Percentiles rank a stretch among this genome's conserved stretches.
Evolutionary conservation across 2,888 invertebrate genomes (phyloP).

Genomic region (Ectemnius lituratus): DNA sequence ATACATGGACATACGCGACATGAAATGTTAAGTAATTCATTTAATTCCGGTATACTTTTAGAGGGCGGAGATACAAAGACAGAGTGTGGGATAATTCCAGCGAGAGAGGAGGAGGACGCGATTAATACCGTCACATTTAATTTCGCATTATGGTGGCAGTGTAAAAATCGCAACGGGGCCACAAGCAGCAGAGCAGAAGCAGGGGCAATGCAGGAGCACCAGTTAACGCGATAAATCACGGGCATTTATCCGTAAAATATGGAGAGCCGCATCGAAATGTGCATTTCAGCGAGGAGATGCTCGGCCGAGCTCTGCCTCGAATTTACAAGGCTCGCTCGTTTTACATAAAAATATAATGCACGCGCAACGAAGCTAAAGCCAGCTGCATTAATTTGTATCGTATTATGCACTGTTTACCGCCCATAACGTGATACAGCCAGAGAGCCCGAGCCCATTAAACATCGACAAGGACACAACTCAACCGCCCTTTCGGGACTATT

Average conservation of each 20-base stretch:
- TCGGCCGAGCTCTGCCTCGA: not conserved
- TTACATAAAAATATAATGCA: slow-evolving; percentile 32
- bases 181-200: too few relatives aligned
- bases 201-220: not conserved
- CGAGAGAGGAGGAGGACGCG: not conserved
- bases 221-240: slow-evolving; percentile 42
- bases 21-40: too few relatives aligned
- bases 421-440: slow-evolving; percentile 42
- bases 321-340: slow-evolving; percentile 39
- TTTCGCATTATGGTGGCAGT: slow-evolving; percentile 35
- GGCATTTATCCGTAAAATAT: slow-evolving; percentile 42
- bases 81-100: too few relatives aligned
- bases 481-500: slow-evolving; percentile 28
- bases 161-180: slow-evolving; percentile 12
- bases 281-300: not conserved
- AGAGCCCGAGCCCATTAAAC: slow-evolving; percentile 46
- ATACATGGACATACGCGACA: too few relatives aligned
- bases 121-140: slow-evolving; percentile 29
- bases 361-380: slow-evolving; percentile 34
- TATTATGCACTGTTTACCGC: slow-evolving; percentile 45
- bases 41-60: too few relatives aligned
- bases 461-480: slow-evolving; percentile 21
- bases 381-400: slow-evolving; percentile 41
- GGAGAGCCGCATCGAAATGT: slow-evolving; percentile 25
- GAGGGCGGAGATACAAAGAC: too few relatives aligned